Conservation (phyloP, 2,113 vertebrate species). For the Tonatia bakeri region DNA sequence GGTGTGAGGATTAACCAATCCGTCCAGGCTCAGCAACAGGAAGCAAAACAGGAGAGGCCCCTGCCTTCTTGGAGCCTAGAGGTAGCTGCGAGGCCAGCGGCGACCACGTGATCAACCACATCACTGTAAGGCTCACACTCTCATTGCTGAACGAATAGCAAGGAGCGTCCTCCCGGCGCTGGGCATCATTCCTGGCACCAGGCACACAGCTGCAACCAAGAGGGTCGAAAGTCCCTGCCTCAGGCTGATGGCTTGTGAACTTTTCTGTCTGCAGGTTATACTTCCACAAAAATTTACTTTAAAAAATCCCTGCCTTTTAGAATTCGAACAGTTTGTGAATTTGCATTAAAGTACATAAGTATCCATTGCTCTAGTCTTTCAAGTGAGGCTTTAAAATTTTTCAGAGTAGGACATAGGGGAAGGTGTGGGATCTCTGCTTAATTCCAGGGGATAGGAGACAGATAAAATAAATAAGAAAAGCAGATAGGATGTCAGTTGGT, state of each 20-base stretch:
- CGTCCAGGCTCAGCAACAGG: neutral
- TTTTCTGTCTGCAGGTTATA: neutral
- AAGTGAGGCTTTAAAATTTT: neutral
- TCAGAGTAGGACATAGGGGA: neutral
- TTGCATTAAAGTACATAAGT: neutral
- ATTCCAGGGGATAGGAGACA: neutral
- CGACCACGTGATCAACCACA: rapidly evolving
- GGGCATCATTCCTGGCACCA: neutral
- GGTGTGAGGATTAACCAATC: rapidly evolving
- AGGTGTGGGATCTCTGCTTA: neutral
- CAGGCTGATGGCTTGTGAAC: rapidly evolving
- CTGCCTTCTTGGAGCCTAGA: neutral
- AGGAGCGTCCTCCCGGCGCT: neutral
- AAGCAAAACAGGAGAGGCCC: neutral
- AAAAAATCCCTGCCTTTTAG: neutral
- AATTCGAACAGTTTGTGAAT: neutral
- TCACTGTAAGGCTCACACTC: neutral
- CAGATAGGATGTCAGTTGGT: neutral
- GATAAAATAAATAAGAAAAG: neutral
- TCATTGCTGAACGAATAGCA: neutral
- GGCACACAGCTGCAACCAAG: neutral
- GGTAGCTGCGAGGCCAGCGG: rapidly evolving
- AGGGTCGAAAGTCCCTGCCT: neutral
- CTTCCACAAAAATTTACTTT: neutral
- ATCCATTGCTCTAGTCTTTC: neutral